Base-by-base conservation (phyloP, 2,888 invertebrate species). In the Ptilodon capucinus region DNA sequence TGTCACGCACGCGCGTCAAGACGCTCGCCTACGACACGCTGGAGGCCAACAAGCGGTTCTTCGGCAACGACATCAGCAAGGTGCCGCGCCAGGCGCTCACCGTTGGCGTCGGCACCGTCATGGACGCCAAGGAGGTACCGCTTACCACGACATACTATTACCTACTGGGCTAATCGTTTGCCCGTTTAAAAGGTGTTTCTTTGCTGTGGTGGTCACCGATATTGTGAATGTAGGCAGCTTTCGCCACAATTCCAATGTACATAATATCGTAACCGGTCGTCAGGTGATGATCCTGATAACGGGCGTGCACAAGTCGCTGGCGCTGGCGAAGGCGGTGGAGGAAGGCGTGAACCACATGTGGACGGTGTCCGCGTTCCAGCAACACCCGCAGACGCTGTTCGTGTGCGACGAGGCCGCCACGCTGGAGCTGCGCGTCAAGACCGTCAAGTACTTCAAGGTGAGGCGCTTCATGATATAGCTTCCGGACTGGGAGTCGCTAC, bases 271-370 rank as follows among this genome's bases (percentile, higher is more conserved):
- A 2, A 14, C 8, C 17, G 41, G 13, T 38, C 8, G 7, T 30
- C 81, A 96, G 96, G 96, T 97, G 44, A 97, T 99, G 98, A 97
- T 99, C 74, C 92, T 99, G 46, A 98, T 99, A 54, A 99, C 98
- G 19, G 99, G 99, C 28, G 95, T 95, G 40, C 97, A 98, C 89
- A 99, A 99, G 88, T 94, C 99, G 9, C 96, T 98, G 78, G 99
- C 99, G 45, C 92, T 99, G 54, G 97, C 98, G 79, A 98, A 98
- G 89, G 99, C 99, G 8, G 97, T 99, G 71, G 99, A 99, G 90
- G 98, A 99, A 84, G 99, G 99, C 46, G 95, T 99, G 9, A 99
- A 97, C 92, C 99, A 99, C 89, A 99, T 99, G 99, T 99, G 99
- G 98, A 99, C 99, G 0, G 99, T 99, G 35, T 98, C 98, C 38